A percentile compares a stretch with the other conserved stretches of the same genome.
Conservation (phyloP, 2,113 vertebrate species). For the Lynx canadensis region DNA sequence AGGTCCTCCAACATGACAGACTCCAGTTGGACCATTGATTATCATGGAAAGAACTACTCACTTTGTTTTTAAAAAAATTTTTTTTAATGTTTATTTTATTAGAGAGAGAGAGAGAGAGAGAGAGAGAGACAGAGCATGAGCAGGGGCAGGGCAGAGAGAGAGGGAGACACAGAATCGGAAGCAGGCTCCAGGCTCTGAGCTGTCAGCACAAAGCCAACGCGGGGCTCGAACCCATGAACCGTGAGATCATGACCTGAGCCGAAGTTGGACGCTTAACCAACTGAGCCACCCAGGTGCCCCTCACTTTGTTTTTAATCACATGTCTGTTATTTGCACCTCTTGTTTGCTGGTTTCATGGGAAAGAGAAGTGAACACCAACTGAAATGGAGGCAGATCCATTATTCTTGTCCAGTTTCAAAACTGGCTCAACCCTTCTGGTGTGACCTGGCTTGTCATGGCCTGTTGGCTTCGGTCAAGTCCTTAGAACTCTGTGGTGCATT, state of each 20-base stretch:
- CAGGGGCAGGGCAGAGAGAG: no score
- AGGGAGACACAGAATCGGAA: no score
- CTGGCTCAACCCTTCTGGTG: background rate
- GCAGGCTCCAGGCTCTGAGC: no score
- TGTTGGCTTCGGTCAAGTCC: background rate
- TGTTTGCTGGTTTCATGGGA: background rate
- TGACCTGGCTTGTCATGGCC: background rate
- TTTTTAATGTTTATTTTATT: no score
- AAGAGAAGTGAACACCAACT: constrained; percentile 34
- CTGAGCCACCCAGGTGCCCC: no score
- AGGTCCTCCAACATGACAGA: background rate
- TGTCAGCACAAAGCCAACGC: no score
- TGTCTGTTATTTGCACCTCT: background rate
- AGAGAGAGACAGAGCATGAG: no score
- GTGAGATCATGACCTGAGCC: no score
- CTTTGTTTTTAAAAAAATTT: background rate
- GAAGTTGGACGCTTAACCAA: no score
- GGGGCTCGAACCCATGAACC: no score
- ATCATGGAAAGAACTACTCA: background rate
- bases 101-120: no score
- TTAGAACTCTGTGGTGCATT: background rate
- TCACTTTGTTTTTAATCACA: background rate
- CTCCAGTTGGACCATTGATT: background rate
- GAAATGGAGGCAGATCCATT: background rate
- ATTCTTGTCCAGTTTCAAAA: constrained; percentile 8